These are phyloP conservation scores for Drosophila truncata DNA, from an alignment of 1,140 invertebrate species.

Conservation along the genomic window DNA sequence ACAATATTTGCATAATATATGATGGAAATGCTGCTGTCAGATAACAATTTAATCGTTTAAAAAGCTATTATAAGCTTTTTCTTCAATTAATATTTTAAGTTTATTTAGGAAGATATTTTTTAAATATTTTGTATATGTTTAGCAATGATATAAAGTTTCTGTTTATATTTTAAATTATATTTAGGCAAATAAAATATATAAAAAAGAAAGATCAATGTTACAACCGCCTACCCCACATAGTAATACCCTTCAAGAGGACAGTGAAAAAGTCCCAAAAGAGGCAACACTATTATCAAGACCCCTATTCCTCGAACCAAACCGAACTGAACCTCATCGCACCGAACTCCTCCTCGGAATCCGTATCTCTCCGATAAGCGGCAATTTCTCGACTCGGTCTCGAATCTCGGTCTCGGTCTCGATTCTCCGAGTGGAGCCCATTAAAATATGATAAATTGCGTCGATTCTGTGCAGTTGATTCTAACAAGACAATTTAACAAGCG, in stretches of 20 bases:
- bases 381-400: slow-evolving; percentile 42
- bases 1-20: not conserved
- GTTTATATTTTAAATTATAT: no score
- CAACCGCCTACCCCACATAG: not conserved
- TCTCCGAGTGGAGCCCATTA: slow-evolving; percentile 78
- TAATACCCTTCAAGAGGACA: not conserved
- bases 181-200: no score
- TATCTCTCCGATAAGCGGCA: slow-evolving; percentile 70
- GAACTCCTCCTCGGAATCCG: slow-evolving; percentile 12
- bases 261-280: slow-evolving; percentile 52
- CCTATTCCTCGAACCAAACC: slow-evolving; percentile 5
- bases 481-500: slow-evolving; percentile 85
- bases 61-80: no score
- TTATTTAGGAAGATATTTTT: no score
- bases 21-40: not conserved
- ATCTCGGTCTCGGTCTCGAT: slow-evolving; percentile 44
- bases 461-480: slow-evolving; percentile 85
- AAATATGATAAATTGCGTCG: slow-evolving; percentile 85
- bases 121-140: no score
- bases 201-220: not conserved
- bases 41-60: no score
- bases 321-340: not conserved
- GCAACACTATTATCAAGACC: slow-evolving; percentile 59
- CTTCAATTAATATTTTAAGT: no score
- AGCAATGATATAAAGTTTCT: no score